Conservation (phyloP, 2,113 vertebrate genomes). For the Sphyrna mokarran region DNA sequence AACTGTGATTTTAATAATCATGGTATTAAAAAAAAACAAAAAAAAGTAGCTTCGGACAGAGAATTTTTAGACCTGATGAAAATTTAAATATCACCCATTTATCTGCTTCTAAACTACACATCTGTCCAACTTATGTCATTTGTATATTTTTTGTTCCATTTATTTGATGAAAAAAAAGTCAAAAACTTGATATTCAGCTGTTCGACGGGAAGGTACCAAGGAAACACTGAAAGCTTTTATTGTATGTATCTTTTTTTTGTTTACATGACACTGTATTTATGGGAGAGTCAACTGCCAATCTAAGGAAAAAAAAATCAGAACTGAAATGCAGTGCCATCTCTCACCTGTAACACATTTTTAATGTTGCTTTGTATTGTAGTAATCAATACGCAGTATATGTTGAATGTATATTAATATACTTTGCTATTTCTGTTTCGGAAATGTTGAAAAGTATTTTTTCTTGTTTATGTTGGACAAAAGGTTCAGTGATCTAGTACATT, state of each 20-base stretch:
- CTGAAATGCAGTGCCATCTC: conserved; percentile 49
- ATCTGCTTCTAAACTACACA: conserved; percentile 35
- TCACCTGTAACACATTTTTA: conserved; percentile 47
- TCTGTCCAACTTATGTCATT: conserved; percentile 35
- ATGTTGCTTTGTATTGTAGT: conserved; percentile 65
- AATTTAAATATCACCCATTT: conserved; percentile 34
- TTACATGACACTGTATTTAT: conserved; percentile 49
- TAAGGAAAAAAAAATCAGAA: conserved; percentile 40
- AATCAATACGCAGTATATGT: conserved; percentile 58
- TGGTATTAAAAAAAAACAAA: conserved; percentile 20
- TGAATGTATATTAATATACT: conserved; percentile 68
- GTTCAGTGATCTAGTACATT: conserved; percentile 50
- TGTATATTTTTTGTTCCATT: conserved; percentile 33
- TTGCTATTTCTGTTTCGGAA: conserved; percentile 64
- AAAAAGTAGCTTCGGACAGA: conserved; percentile 30
- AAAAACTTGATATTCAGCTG: conserved; percentile 37
- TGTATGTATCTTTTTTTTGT: conserved; percentile 45
- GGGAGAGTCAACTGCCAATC: conserved; percentile 45
- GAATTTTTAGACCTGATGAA: conserved; percentile 27
- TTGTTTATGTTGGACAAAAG: conserved; percentile 57
- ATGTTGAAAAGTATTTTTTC: conserved; percentile 61
- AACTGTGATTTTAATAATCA: conserved; percentile 33
- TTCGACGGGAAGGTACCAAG: conserved; percentile 39
- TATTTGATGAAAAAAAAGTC: conserved; percentile 24
- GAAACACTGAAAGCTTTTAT: conserved; percentile 38